A percentile compares a stretch with the other conserved stretches of the same genome.
Conservation (phyloP, 1,140 invertebrate species). For the Drosophila pseudoananassae region DNA sequence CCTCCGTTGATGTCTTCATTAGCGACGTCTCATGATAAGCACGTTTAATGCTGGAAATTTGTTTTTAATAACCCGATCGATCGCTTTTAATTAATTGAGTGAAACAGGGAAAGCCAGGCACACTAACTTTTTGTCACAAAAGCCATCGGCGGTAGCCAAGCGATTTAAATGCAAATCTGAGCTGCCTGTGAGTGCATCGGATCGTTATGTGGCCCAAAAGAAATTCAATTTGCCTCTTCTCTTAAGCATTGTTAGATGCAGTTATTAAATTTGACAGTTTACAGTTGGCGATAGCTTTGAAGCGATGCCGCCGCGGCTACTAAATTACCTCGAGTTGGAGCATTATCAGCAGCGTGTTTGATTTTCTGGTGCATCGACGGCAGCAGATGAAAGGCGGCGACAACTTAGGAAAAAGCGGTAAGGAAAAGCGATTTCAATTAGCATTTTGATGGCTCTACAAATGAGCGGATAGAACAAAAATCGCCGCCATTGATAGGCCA, state of each 20-base stretch:
- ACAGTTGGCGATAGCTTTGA: constrained; percentile 67
- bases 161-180: constrained; percentile 72
- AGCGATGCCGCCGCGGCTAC: constrained; percentile 54
- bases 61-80: constrained; percentile 72
- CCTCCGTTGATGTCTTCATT: constrained; percentile 67
- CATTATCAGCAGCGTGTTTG: constrained; percentile 69
- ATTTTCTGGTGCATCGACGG: constrained; percentile 72
- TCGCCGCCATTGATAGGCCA: constrained; percentile 70
- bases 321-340: constrained; percentile 63
- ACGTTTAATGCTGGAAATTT: constrained; percentile 55
- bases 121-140: constrained; percentile 53
- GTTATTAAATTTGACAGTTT: constrained; percentile 82
- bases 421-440: constrained; percentile 70
- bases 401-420: constrained; percentile 16
- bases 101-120: constrained; percentile 33
- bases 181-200: constrained; percentile 64
- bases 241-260: constrained; percentile 66
- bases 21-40: constrained; percentile 51
- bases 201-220: constrained; percentile 60
- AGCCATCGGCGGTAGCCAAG: constrained; percentile 51
- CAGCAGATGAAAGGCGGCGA: constrained; percentile 54
- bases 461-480: constrained; percentile 70
- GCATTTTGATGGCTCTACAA: constrained; percentile 78
- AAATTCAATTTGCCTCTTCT: constrained; percentile 65
- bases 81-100: constrained; percentile 69